Conservation (phyloP, 2,888 invertebrate species). For the Dugesia japonica region DNA sequence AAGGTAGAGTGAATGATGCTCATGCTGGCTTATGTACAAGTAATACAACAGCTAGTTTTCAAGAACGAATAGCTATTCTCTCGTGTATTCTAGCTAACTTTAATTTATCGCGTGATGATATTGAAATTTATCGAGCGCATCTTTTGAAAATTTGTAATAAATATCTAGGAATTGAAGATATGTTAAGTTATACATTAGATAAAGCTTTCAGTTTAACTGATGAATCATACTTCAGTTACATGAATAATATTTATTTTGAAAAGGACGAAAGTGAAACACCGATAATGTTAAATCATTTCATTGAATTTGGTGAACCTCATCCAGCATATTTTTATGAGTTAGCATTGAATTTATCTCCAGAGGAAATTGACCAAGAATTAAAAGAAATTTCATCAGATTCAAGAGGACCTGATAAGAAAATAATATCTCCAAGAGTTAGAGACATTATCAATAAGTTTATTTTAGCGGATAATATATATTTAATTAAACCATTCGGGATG, state of each 20-base stretch:
- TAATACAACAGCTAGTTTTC: background rate
- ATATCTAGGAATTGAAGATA: background rate
- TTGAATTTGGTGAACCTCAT: slow-evolving; percentile 10
- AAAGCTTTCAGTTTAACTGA: background rate
- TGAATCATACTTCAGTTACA: background rate
- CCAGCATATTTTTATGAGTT: background rate
- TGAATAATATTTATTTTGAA: background rate
- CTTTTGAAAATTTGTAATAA: background rate
- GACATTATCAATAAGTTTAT: background rate
- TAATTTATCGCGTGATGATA: background rate
- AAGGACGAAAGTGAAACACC: background rate
- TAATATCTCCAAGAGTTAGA: background rate
- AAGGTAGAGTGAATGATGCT: background rate
- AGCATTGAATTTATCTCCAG: background rate
- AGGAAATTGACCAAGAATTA: background rate
- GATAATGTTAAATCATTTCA: background rate
- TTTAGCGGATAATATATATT: background rate
- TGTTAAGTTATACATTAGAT: background rate
- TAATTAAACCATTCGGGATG: background rate
- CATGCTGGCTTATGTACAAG: slow-evolving; percentile 11
- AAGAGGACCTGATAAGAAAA: background rate
- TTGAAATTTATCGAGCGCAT: background rate
- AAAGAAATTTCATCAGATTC: background rate
- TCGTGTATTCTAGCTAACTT: background rate
- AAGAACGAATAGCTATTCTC: slow-evolving; percentile 13